Evolutionary conservation across 2,888 invertebrate genomes (phyloP).

Genomic region (Lobophora halterata): DNA sequence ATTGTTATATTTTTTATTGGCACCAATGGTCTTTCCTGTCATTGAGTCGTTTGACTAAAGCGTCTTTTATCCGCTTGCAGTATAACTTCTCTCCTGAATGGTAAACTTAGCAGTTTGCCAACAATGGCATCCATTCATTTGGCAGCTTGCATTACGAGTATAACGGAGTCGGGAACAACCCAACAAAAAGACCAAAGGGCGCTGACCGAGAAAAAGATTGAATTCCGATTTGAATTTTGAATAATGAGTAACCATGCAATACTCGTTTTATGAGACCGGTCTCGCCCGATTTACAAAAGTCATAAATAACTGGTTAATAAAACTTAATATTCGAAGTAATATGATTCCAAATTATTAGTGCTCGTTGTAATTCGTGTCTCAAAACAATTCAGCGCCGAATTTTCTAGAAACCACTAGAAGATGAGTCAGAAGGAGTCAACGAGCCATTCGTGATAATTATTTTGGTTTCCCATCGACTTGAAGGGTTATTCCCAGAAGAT

Average conservation of each 20-base stretch:
- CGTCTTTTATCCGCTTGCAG: slow-evolving; percentile 21
- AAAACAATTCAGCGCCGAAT: slow-evolving; percentile 39
- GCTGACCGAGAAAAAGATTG: slow-evolving; percentile 28
- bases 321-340: no score
- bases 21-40: slow-evolving; percentile 8
- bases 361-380: slow-evolving; percentile 4
- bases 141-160: slow-evolving; percentile 11
- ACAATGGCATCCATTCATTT: slow-evolving; percentile 28
- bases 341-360: no score
- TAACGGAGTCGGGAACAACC: slow-evolving; percentile 3
- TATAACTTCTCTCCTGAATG: slow-evolving; percentile 34
- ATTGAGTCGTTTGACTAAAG: slow-evolving; percentile 15
- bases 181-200: slow-evolving; percentile 29
- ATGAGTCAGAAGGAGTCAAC: slow-evolving; percentile 29
- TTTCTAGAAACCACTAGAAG: slow-evolving; percentile 45
- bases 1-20: slow-evolving; percentile 19
- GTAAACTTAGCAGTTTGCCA: slow-evolving; percentile 26
- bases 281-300: slow-evolving; percentile 13
- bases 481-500: no score
- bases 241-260: slow-evolving; percentile 37
- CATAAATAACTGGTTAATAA: neutral
- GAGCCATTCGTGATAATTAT: slow-evolving; percentile 22
- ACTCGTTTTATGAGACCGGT: slow-evolving; percentile 35
- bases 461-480: slow-evolving; percentile 25
- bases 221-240: slow-evolving; percentile 35